Evolutionary conservation across 2,797 vertebrate species (phyloP), one percentile per base, ranked within the genome.

Genomic region (Syncerus caffer): DNA sequence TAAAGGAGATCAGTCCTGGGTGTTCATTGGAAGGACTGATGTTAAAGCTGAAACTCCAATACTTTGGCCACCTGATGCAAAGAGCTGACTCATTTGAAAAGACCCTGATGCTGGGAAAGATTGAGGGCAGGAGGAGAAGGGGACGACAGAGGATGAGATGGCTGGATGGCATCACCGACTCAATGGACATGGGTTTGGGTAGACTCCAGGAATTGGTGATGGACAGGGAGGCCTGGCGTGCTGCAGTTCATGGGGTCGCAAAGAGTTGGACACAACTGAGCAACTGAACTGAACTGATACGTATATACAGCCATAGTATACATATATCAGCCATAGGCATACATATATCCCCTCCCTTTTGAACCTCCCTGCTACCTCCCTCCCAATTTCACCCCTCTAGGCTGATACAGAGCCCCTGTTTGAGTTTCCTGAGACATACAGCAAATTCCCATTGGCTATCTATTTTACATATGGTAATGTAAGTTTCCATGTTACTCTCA

Each of bases 241-340:
- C 62, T 67, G 8, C 8, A 0, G 8, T 34, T 4, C 31, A 67
- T 67, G 31, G 31, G 4, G 16, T 67, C 0, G 0, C 31, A 67
- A 62, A 62, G 31, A 10, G 62, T 67, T 1, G 4, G 8, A 19
- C 1, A 19, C 1, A 8, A 34, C 16, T 67, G 62, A 34, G 62
- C 0, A 16, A 34, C 62, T 67, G 62, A n/a, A 64, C 8, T n/a
- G 31, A n/a, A 64, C 31, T n/a, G 31, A 57, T 55, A 55, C 53
- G 55, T 55, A 55, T 21, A 55, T 55, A 55, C 14, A n/a, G 60
- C 7, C 60, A n/a, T 62, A 62, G 14, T 62, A 1, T 15, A 15
- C 29, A 31, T 62, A 16, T 31, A 62, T 62, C 31, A 62, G 60
- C 29, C 29, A 62, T 64, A 64, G 7, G 31, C 17, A n/a, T 17